Evolutionary conservation across 2,888 invertebrate species (phyloP), one percentile per base, ranked within the genome.

Genomic region (Horisme vitalbata): DNA sequence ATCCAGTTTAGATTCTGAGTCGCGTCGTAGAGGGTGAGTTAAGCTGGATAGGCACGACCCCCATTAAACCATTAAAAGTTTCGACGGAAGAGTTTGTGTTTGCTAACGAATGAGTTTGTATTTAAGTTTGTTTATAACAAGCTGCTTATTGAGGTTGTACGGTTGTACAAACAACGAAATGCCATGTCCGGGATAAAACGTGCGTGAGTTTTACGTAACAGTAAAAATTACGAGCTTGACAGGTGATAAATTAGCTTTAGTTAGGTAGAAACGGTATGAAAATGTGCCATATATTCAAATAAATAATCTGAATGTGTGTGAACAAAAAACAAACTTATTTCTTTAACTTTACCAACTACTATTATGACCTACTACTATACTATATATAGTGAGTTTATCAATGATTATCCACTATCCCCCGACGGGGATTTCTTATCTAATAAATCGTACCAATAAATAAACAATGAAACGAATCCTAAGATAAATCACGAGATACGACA

Each of bases 401-500:
- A n/a, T n/a, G n/a, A n/a, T n/a, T n/a, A n/a, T n/a, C n/a, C n/a
- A n/a, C n/a, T n/a, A n/a, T n/a, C n/a, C n/a, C n/a, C n/a, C n/a
- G n/a, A n/a, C n/a, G n/a, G n/a, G 14, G 26, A 37, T 37, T 21
- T 33, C 20, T 32, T 23, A 24, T 24, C 36, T 41, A 33, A 36
- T 44, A 37, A 43, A 41, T 23, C 6, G 8, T 13, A 11, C 27
- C 41, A 41, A 39, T 53, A 55, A 52, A 49, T 45, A 52, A 47
- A 47, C 47, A 47, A 48, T 41, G 20, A 43, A 39, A 9, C 26
- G 20, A 23, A 52, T 44, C 45, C 26, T 10, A 30, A 36, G 43
- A 46, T 56, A 68, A 68, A 69, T 68, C 55, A 58, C 41, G 43
- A 27, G 45, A 47, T 52, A 57, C 61, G 56, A 63, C 61, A 65